Percentiles rank a stretch among this genome's conserved stretches.
Evolutionary conservation across 2,797 vertebrate species (phyloP).

Genomic region (Etheostoma nigrum): DNA sequence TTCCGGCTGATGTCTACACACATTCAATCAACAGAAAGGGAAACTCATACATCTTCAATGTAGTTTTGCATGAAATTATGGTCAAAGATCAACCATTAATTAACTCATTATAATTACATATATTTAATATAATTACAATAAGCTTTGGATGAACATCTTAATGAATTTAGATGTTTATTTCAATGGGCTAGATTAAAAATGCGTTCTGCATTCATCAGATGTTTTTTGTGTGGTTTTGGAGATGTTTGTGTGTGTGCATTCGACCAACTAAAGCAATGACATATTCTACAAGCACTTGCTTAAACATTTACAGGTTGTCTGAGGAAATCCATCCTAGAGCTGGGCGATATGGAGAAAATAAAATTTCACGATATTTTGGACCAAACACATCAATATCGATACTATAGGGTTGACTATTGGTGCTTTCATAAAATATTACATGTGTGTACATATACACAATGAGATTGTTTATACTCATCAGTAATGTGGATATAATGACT

Average conservation of each 20-base stretch:
- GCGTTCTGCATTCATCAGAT: neutral
- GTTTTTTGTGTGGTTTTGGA: neutral
- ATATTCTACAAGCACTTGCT: neutral
- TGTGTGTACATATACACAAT: no score
- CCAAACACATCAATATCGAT: no score
- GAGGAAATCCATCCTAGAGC: neutral
- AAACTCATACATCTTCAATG: slow-evolving; percentile 1
- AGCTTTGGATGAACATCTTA: neutral
- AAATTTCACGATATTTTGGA: no score
- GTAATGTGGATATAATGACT: no score
- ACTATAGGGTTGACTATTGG: no score
- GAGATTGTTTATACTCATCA: no score
- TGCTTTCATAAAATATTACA: no score
- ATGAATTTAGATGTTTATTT: slow-evolving; percentile 6
- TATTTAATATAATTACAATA: neutral
- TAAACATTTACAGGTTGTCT: neutral
- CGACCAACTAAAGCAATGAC: neutral
- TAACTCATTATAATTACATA: slow-evolving; percentile 2
- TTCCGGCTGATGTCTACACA: neutral
- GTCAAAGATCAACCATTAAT: slow-evolving; percentile 3
- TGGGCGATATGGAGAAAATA: no score
- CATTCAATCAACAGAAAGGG: slow-evolving; percentile 5
- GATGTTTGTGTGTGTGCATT: neutral
- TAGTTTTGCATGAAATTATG: slow-evolving; percentile 2
- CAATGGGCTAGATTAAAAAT: neutral